These are phyloP conservation scores for Tachina grossa DNA, from an alignment of 2,888 invertebrate genomes.

Conservation along the genomic window DNA sequence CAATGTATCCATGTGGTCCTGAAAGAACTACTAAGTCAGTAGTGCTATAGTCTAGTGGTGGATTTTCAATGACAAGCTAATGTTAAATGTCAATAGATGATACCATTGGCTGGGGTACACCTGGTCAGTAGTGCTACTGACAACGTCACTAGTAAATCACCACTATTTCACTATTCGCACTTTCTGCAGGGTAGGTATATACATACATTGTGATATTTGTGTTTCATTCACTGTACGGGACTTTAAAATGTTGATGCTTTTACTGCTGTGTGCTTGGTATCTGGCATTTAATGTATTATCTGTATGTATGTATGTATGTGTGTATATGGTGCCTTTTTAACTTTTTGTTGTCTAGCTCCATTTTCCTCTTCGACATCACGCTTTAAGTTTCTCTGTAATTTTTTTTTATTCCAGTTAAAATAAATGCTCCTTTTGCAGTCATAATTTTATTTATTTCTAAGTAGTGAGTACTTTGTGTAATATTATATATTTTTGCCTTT, in stretches of 20 bases:
- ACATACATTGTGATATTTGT: conserved; percentile 17
- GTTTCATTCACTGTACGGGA: neutral
- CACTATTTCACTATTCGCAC: no score
- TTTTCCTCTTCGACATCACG: neutral
- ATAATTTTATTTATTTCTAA: conserved; percentile 53
- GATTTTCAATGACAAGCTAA: no score
- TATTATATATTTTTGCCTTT: conserved; percentile 31
- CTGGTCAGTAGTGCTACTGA: no score
- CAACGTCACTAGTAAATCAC: no score
- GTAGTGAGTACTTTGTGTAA: conserved; percentile 27
- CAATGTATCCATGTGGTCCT: no score
- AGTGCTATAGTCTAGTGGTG: no score
- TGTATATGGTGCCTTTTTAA: neutral
- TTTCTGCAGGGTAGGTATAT: no score
- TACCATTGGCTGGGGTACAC: no score
- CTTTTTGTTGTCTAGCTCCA: neutral
- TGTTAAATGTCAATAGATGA: no score
- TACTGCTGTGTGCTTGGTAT: conserved; percentile 23
- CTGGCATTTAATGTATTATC: conserved; percentile 12
- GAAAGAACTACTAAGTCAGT: no score
- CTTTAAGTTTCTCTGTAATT: conserved; percentile 1
- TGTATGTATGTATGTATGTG: neutral
- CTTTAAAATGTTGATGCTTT: conserved; percentile 42
- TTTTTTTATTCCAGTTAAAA: conserved; percentile 10
- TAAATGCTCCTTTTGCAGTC: conserved; percentile 41